A percentile compares a stretch with the other conserved stretches of the same genome.
Evolutionary conservation across 1,140 invertebrate genomes (phyloP).

Genomic region (Halyomorpha halys): DNA sequence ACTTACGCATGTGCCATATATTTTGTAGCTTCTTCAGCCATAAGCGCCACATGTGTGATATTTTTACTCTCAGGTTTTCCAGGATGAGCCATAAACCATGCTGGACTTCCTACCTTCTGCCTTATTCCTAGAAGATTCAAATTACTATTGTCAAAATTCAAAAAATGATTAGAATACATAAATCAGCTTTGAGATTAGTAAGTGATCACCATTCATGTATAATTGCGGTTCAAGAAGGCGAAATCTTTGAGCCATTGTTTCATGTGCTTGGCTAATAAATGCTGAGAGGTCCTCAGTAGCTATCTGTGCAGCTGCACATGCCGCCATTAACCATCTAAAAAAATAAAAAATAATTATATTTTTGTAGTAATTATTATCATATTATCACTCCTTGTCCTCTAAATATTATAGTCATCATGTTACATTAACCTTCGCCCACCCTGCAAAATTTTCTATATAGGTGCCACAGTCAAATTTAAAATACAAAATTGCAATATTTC

Average conservation of each 20-base stretch:
- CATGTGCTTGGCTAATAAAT: constrained; percentile 33
- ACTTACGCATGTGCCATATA: constrained; percentile 41
- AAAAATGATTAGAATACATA: not conserved
- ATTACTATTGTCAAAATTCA: not conserved
- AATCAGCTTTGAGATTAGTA: not conserved
- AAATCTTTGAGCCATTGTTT: constrained; percentile 34
- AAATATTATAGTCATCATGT: too few relatives aligned
- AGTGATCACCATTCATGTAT: constrained; percentile 33
- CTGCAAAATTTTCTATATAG: too few relatives aligned
- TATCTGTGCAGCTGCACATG: not conserved
- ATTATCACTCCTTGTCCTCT: too few relatives aligned
- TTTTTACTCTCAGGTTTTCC: constrained; percentile 40
- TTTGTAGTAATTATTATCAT: too few relatives aligned
- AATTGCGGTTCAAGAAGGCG: constrained; percentile 36
- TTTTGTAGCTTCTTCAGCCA: constrained; percentile 44
- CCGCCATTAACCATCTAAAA: too few relatives aligned
- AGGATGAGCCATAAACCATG: constrained; percentile 43
- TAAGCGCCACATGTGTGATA: constrained; percentile 39
- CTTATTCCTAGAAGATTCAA: constrained; percentile 33
- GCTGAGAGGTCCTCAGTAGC: constrained; percentile 34
- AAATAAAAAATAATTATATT: too few relatives aligned
- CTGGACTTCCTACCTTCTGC: constrained; percentile 38
- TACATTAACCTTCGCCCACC: too few relatives aligned
- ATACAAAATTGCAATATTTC: too few relatives aligned
- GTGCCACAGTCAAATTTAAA: too few relatives aligned